Base-by-base conservation (phyloP, 2,113 vertebrate species). In the Tyrannus savana region DNA sequence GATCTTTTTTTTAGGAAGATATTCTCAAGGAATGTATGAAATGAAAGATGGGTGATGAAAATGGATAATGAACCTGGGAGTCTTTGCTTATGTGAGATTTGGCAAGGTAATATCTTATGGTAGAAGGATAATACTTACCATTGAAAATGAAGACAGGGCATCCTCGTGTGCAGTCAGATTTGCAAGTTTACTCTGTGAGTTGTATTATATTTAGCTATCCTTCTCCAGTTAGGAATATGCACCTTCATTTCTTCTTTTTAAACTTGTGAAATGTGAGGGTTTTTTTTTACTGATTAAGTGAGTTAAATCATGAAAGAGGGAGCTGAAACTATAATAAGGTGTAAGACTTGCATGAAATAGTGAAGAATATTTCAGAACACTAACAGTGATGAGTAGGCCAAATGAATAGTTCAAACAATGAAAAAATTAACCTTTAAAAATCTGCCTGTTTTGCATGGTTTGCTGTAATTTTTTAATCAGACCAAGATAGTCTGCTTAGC, bases 221-320 rank as follows among this genome's bases (percentile, higher is more conserved):
- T 58, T 3, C 14, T 90, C 16, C n/a, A 68, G 3, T 12, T 47
- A 50, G 39, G 12, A 87, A 84, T 25, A 12, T 0, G 1, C 67
- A 39, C 30, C 25, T 89, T 84, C 4, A 37, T 71, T 84, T 87
- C 49, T 79, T 71, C 27, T 89, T 66, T 71, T 85, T 49, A 76
- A 75, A 66, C 3, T 56, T 63, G 22, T 69, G 47, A 84, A 53
- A 82, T 35, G 14, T 62, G 41, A 82, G 82, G 35, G 7, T 37
- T 37, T 37, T 37, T 37, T 37, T 83, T 94, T 94, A 55, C 62
- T 87, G 71, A 56, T 68, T 91, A 91, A 95, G 88, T 91, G 73
- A 90, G 44, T 94, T 88, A 91, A 86, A 96, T 75, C 76, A 91
- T 96, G 81, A 95, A 95, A 83, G 69, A 85, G 35, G 74, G 64